A percentile compares a stretch with the other conserved stretches of the same genome.
These are phyloP conservation scores for Pelosia muscerda DNA, from an alignment of 2,888 invertebrate species.

Conservation along the genomic window DNA sequence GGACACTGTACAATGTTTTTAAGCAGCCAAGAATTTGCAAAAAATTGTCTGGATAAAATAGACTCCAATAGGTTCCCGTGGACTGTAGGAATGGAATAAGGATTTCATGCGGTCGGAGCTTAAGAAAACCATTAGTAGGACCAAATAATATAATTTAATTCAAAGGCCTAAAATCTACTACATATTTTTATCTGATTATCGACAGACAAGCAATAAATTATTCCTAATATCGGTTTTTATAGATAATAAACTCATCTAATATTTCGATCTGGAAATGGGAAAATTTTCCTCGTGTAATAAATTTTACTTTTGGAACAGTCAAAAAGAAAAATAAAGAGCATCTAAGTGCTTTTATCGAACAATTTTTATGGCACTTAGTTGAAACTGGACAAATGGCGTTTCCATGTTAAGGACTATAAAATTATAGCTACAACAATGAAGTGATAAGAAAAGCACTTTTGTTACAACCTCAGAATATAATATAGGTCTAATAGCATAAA, in stretches of 20 bases:
- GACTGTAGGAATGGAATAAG: too few species aligned
- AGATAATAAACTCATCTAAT: not conserved
- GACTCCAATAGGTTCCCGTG: too few species aligned
- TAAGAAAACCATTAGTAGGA: too few species aligned
- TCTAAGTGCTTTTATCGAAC: not conserved
- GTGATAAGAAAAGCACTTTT: not conserved
- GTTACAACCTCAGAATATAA: not conserved
- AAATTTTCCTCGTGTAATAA: not conserved
- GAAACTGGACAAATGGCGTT: not conserved
- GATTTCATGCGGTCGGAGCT: not conserved
- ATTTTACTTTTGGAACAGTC: not conserved
- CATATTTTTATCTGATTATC: not conserved
- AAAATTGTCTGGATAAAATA: too few species aligned
- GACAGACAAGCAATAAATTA: not conserved
- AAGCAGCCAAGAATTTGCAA: too few species aligned
- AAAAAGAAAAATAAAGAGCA: not conserved
- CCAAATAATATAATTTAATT: not conserved
- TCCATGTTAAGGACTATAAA: not conserved
- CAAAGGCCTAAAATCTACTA: not conserved
- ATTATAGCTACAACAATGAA: not conserved
- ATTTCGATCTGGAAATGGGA: not conserved
- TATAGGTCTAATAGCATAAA: not conserved
- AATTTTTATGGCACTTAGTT: slow-evolving; percentile 3
- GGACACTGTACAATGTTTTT: too few species aligned
- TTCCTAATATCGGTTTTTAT: not conserved